Evolutionary conservation across 2,888 invertebrate genomes (phyloP), one percentile per base, ranked within the genome.

Genomic region (Diarsia dahlii): DNA sequence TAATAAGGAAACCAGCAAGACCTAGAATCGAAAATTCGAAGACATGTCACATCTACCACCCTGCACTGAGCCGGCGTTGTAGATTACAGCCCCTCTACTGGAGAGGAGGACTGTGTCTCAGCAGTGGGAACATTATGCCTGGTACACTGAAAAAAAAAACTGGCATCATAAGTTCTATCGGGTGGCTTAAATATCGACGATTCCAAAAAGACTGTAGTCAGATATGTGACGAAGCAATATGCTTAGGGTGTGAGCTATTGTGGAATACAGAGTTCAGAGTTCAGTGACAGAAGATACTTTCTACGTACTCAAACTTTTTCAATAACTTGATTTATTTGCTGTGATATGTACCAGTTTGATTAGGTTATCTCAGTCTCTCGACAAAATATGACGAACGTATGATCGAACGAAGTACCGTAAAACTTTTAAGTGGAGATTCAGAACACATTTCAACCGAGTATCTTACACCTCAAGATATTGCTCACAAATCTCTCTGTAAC

Each of bases 381-480:
- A 2, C 23, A 23, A 74, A 50, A 56, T 34, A 56, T 46, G 20
- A 72, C 13, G 18, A 34, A 18, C 28, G 1, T 18, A 3, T 58
- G 18, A 73, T 45, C 15, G 45, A 54, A 54, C 20, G 45, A 39
- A 28, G 9, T 34, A 13, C 46, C 28, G 56, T 34, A 80, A 74
- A 80, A 77, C 74, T 78, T 77, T 62, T 64, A 46, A 56, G 34
- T 20, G 46, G 63, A 56, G 50, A 54, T 58, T 64, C 34, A n/a
- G 20, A 64, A 74, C 15, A 50, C 64, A 64, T 74, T 74, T 23
- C 20, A 77, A 77, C 63, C 8, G 15, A 18, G 10, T 56, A 48
- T n/a, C 39, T 45, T 72, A 63, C 12, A 62, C 23, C 20, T 62
- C 48, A n/a, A 79, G 54, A 54, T 62, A 62, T 54, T 52, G 20